phyloP scores from a whole-genome alignment of 2,113 vertebrate genomes.

The Psilopsiagon aymara region DNA sequence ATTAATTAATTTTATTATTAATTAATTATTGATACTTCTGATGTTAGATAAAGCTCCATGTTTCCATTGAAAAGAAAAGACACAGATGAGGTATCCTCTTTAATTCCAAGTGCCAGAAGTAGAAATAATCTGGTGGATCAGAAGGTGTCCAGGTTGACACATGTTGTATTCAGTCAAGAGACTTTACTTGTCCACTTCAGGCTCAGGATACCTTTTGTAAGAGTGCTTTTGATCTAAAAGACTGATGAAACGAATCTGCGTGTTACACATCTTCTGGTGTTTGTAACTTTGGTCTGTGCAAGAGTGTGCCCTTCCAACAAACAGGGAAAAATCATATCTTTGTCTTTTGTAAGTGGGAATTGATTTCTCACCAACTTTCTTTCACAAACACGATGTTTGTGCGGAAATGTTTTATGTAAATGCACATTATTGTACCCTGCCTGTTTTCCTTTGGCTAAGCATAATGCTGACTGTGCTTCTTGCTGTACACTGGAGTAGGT shows the following conservation, averaged over 20 bases:
- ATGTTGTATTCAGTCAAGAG: conserved; percentile 7
- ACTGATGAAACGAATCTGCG: background rate
- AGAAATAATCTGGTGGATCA: conserved; percentile 32
- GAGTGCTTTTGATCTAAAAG: background rate
- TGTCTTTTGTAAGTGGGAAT: background rate
- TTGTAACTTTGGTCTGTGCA: background rate
- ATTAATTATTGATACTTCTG: background rate
- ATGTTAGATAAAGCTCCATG: conserved; percentile 21
- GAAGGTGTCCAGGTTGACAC: conserved; percentile 5
- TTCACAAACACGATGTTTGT: background rate
- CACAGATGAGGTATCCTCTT: conserved; percentile 6
- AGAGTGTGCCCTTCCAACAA: background rate
- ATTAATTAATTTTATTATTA: too few relatives aligned
- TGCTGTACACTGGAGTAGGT: background rate
- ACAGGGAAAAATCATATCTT: background rate
- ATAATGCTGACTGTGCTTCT: background rate
- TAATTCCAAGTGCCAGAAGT: conserved; percentile 37
- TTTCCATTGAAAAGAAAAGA: conserved; percentile 2
- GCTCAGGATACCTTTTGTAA: background rate
- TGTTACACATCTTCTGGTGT: rapidly evolving
- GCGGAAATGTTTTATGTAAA: background rate
- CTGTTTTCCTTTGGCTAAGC: background rate
- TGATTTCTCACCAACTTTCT: background rate
- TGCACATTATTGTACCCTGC: background rate
- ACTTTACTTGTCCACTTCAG: conserved; percentile 4